phyloP scores from a whole-genome alignment of 1,140 invertebrate genomes.

The Drosophila sucinea region DNA sequence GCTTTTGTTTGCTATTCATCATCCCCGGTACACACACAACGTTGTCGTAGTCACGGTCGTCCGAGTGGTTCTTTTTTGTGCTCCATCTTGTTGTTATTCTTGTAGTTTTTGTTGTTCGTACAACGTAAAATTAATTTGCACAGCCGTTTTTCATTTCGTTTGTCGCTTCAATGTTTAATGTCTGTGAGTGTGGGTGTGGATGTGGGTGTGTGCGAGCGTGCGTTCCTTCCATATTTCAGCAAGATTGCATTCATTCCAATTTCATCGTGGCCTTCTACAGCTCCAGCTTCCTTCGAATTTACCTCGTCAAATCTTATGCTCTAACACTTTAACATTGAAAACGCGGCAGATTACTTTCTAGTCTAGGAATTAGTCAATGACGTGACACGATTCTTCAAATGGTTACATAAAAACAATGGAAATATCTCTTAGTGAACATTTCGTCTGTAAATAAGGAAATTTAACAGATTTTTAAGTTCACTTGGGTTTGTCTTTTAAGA shows the following conservation, averaged over 20 bases:
- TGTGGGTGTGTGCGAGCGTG: constrained; percentile 41
- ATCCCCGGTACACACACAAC: constrained; percentile 29
- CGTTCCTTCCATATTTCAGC: constrained; percentile 78
- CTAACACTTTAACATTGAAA: constrained; percentile 53
- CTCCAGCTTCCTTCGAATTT: not conserved
- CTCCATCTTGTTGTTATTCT: constrained; percentile 39
- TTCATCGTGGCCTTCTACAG: constrained; percentile 46
- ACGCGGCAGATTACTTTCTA: constrained; percentile 50
- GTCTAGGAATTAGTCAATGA: not conserved
- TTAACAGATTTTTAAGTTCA: no score
- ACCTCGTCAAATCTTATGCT: constrained; percentile 32
- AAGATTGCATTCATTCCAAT: constrained; percentile 74
- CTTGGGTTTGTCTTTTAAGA: no score
- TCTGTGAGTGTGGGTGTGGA: constrained; percentile 33
- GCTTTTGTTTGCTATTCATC: constrained; percentile 60
- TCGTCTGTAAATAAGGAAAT: no score
- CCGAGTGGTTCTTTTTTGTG: constrained; percentile 37
- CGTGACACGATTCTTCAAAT: not conserved
- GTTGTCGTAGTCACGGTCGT: constrained; percentile 41
- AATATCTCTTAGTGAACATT: no score
- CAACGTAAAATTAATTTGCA: constrained; percentile 77
- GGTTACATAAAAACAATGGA: no score
- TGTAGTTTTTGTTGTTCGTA: constrained; percentile 58
- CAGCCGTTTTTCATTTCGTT: constrained; percentile 77
- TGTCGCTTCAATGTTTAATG: constrained; percentile 72